Evolutionary conservation across 2,113 vertebrate species (phyloP).

Genomic region (Shinisaurus crocodilurus): DNA sequence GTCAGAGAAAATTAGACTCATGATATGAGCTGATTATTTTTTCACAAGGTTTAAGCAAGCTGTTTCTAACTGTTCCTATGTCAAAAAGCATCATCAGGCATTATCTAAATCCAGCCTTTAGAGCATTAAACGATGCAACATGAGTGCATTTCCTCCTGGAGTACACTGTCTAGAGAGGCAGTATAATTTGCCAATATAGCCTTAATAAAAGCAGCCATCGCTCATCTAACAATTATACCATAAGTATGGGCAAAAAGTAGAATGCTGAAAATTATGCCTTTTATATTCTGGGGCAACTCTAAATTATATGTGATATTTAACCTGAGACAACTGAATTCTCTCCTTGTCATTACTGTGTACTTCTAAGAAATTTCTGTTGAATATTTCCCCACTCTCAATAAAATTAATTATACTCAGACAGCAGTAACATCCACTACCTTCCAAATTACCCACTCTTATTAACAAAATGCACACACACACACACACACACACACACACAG

Average conservation of each 20-base stretch:
- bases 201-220: constrained; percentile 14
- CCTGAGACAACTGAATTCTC: background rate
- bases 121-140: constrained; percentile 30
- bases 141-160: constrained; percentile 16
- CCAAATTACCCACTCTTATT: background rate
- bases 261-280: background rate
- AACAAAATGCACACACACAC: too few species aligned
- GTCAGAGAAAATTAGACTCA: constrained; percentile 1
- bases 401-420: background rate
- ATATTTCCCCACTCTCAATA: background rate
- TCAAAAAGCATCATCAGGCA: constrained; percentile 32
- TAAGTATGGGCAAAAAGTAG: background rate
- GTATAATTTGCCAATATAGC: background rate
- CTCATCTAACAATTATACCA: constrained; percentile 27
- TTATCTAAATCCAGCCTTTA: constrained; percentile 9
- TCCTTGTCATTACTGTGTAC: background rate
- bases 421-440: background rate
- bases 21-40: constrained; percentile 18
- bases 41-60: constrained; percentile 21
- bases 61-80: constrained; percentile 7
- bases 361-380: background rate
- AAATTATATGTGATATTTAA: constrained; percentile 34
- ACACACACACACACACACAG: background rate
- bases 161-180: constrained; percentile 3
- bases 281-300: constrained; percentile 15